phyloP scores from a whole-genome alignment of 1,140 invertebrate genomes.

The Nasonia longicornis region DNA sequence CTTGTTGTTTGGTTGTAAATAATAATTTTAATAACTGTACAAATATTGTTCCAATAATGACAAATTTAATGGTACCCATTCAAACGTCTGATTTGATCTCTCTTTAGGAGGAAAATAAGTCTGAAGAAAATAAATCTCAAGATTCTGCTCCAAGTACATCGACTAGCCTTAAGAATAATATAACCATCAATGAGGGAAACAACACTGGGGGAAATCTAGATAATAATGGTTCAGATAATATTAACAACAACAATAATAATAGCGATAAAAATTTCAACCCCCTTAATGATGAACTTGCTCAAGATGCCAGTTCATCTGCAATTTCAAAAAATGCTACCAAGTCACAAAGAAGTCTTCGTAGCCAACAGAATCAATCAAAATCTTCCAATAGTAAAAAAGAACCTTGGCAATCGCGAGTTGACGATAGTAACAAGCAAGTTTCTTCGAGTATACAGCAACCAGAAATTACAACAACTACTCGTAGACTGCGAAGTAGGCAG shows the following conservation, averaged over 20 bases:
- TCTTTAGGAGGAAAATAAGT: constrained; percentile 57
- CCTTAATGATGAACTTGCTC: constrained; percentile 48
- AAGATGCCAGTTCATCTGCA: constrained; percentile 40
- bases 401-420: constrained; percentile 27
- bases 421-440: constrained; percentile 44
- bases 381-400: constrained; percentile 38
- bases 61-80: constrained; percentile 49
- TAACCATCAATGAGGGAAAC: constrained; percentile 22
- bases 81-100: constrained; percentile 57
- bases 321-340: constrained; percentile 46
- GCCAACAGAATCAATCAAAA: constrained; percentile 52
- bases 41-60: constrained; percentile 18
- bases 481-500: constrained; percentile 55
- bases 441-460: constrained; percentile 41
- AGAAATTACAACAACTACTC: constrained; percentile 45
- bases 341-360: constrained; percentile 52
- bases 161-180: constrained; percentile 44
- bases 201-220: constrained; percentile 6
- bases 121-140: constrained; percentile 55
- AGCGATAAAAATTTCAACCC: constrained; percentile 63
- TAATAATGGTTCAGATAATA: constrained; percentile 45
- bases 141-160: constrained; percentile 56
- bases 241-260: constrained; percentile 57
- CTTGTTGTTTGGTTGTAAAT: not conserved
- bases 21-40: constrained; percentile 28